Evolutionary conservation across 2,797 vertebrate species (phyloP), one percentile per base, ranked within the genome.

Genomic region (Ctenochaetus hawaiiensis): DNA sequence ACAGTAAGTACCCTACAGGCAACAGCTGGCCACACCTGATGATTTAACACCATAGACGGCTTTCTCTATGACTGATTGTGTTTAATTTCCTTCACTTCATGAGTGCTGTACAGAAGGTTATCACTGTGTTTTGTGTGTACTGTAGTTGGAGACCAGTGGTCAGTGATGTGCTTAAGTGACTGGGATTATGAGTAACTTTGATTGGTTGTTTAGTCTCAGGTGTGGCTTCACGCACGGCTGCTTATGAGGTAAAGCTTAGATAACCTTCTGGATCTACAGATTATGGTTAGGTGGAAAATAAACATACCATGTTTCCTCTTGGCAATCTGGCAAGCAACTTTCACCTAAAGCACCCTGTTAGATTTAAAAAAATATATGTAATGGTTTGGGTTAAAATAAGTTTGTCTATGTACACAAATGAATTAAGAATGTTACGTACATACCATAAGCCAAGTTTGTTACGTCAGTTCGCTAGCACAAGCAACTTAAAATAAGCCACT

Each of bases 131-230:
- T 14, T 51, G 67, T 53, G 12, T 60, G 66, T 16, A 53, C 34
- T 51, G 22, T 54, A 51, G 83, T 47, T 51, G n/a, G 20, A 57
- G 64, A 56, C 34, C 72, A 60, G 53, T 26, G 75, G 71, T 61
- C 51, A 34, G 69, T 58, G 75, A 67, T 78, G 75, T 72, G 77
- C 71, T 78, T 85, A 82, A 82, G 9, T 65, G 66, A 54, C 65
- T 67, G 60, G 49, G 49, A 68, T 80, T 67, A 81, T 66, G 69
- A 68, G 45, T 67, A 44, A 51, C 43, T 61, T 8, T 53, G 30
- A 47, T 67, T 45, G 51, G 59, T 68, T 53, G 63, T 73, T 83
- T 68, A 59, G 61, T 73, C 75, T 72, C 58, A 69, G 65, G 66
- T 82, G 67, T 16, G 0, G 41, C 67, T 58, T 59, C 65, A 67